These are phyloP conservation scores for Dromococcyx pavoninus DNA, from an alignment of 2,797 vertebrate species.

Conservation along the genomic window DNA sequence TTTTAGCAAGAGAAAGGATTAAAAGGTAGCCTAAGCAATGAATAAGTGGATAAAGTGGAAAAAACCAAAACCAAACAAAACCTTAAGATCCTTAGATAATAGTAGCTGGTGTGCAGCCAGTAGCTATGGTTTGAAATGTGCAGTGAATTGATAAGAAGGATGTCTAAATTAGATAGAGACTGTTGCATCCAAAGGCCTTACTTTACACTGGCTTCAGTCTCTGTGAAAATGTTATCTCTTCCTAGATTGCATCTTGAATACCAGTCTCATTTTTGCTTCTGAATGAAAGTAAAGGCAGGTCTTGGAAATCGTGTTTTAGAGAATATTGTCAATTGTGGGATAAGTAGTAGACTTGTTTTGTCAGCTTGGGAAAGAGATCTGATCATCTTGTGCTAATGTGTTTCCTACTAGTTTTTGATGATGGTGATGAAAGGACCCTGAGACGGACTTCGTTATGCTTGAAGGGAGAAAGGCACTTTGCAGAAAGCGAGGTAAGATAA, in stretches of 20 bases:
- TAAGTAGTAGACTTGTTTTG: neutral
- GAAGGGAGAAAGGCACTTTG: constrained; percentile 97
- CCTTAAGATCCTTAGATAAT: neutral
- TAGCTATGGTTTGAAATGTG: neutral
- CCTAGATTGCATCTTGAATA: neutral
- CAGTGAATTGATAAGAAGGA: neutral
- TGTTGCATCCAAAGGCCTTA: neutral
- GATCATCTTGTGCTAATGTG: neutral
- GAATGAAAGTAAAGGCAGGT: neutral
- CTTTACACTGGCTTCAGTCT: neutral
- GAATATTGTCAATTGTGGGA: neutral
- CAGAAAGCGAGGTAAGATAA: constrained; percentile 91
- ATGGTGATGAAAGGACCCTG: constrained; percentile 96
- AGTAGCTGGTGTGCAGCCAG: neutral
- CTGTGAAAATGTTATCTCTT: neutral
- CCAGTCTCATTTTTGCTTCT: neutral
- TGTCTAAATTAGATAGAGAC: neutral
- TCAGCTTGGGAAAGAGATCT: neutral
- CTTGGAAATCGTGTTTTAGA: neutral
- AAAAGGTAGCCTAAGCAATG: neutral
- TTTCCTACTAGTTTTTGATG: constrained; percentile 89
- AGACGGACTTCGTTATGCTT: constrained; percentile 94
- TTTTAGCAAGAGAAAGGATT: neutral
- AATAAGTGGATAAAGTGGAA: neutral
- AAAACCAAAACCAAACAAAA: neutral